Percentiles rank a stretch among this genome's conserved stretches.
These are phyloP conservation scores for Rutpela maculata DNA, from an alignment of 2,888 invertebrate genomes.

Conservation along the genomic window DNA sequence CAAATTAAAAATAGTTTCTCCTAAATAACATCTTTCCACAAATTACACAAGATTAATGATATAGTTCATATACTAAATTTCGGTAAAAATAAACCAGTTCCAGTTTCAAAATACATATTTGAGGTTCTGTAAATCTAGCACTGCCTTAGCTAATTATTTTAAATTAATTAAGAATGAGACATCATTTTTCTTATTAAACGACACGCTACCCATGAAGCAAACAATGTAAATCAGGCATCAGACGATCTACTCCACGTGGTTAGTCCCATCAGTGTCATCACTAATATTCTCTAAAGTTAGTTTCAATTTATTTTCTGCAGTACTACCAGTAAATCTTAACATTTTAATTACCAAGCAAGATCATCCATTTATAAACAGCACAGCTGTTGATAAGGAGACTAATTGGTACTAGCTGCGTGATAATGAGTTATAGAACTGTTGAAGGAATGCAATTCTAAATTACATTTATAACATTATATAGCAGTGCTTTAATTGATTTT, in stretches of 20 bases:
- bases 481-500: not conserved
- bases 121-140: not conserved
- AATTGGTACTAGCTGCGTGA: constrained; percentile 5
- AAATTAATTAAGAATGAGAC: not conserved
- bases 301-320: constrained; percentile 2
- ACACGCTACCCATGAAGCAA: constrained; percentile 1
- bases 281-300: constrained; percentile 4
- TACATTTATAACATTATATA: not conserved
- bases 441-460: constrained; percentile 16
- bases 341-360: constrained; percentile 8
- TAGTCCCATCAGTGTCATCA: constrained; percentile 10
- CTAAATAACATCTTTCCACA: not conserved
- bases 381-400: constrained; percentile 17
- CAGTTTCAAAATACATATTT: not conserved
- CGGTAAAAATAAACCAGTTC: not conserved
- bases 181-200: not conserved
- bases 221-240: constrained; percentile 3
- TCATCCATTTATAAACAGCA: constrained; percentile 20
- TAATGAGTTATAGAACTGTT: constrained; percentile 1
- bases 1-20: not conserved
- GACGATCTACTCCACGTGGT: not conserved
- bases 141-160: not conserved
- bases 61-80: not conserved
- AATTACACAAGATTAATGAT: not conserved
- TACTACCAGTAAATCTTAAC: not conserved